Evolutionary conservation across 2,888 invertebrate genomes (phyloP), one percentile per base, ranked within the genome.

Genomic region (Meliscaeva auricollis): DNA sequence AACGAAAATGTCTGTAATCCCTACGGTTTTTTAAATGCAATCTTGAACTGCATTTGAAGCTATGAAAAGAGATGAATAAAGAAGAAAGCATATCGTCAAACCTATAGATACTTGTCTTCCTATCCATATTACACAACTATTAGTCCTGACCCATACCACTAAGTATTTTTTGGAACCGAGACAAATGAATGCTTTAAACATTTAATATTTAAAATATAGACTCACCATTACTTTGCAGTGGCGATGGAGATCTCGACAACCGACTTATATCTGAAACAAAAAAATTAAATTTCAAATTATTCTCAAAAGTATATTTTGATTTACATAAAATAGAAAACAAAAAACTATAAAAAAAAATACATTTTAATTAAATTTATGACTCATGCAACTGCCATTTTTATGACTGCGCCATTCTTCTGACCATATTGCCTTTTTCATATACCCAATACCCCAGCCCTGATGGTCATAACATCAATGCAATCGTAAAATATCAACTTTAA

Each of bases 171-270:
- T n/a, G n/a, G n/a, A n/a, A n/a, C n/a, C n/a, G n/a, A n/a, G n/a
- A n/a, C n/a, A n/a, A n/a, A n/a, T n/a, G n/a, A n/a, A n/a, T 4
- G 26, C 26, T 26, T 26, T 3, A 26, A 3, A 26, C 26, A 26
- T 26, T 26, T 4, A 4, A 26, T 26, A 26, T 26, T 26, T 26
- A 26, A 26, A 26, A 26, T 3, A 3, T 26, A 26, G 4, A 38
- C 95, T 93, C 92, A 96, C 96, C 96, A 91, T 95, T 94, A 89
- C 95, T 95, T 91, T 94, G 95, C 88, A 96, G 95, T 90, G 96
- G 96, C 90, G 96, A 95, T 87, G 96, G 96, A 89, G 96, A 95
- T 92, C 96, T 96, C 91, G 96, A 95, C 90, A 96, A 92, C 89
- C 94, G 93, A 91, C 93, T 95, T 93, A 92, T 91, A 89, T 91